These are phyloP conservation scores for Manduca sexta DNA, from an alignment of 1,140 invertebrate species.

Conservation along the genomic window DNA sequence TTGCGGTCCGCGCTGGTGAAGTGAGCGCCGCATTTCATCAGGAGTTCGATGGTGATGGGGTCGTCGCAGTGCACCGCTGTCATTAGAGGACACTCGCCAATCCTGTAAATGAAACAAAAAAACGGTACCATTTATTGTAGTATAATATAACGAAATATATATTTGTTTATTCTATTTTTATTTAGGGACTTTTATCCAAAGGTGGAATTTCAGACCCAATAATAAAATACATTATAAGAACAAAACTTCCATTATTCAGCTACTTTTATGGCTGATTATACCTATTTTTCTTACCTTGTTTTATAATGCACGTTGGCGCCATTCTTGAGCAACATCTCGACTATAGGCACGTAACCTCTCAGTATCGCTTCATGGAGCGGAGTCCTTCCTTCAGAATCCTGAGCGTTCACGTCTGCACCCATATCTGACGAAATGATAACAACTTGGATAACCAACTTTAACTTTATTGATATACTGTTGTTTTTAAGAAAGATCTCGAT, in stretches of 20 bases:
- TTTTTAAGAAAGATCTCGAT: too few species aligned
- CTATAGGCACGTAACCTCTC: slow-evolving; percentile 79
- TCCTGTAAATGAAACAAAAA: slow-evolving; percentile 28
- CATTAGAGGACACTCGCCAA: slow-evolving; percentile 48
- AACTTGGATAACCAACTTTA: too few species aligned
- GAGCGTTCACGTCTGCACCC: slow-evolving; percentile 83
- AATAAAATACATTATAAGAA: too few species aligned
- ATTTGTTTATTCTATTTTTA: too few species aligned
- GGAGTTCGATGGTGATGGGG: slow-evolving; percentile 31
- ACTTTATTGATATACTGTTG: too few species aligned
- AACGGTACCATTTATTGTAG: too few species aligned
- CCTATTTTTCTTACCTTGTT: slow-evolving; percentile 68
- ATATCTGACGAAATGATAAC: slow-evolving; percentile 36
- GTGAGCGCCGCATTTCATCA: slow-evolving; percentile 54
- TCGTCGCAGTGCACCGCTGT: slow-evolving; percentile 47
- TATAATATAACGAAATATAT: too few species aligned
- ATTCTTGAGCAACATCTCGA: slow-evolving; percentile 83
- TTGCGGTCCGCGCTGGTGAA: slow-evolving; percentile 32
- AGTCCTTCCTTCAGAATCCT: slow-evolving; percentile 87
- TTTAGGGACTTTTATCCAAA: too few species aligned
- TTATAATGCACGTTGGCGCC: slow-evolving; percentile 90
- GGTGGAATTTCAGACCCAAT: too few species aligned
- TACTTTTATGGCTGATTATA: too few species aligned
- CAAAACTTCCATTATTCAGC: too few species aligned
- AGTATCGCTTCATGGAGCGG: slow-evolving; percentile 87